Evolutionary conservation across 2,888 invertebrate genomes (phyloP).

Genomic region (Rhagonycha lutea): DNA sequence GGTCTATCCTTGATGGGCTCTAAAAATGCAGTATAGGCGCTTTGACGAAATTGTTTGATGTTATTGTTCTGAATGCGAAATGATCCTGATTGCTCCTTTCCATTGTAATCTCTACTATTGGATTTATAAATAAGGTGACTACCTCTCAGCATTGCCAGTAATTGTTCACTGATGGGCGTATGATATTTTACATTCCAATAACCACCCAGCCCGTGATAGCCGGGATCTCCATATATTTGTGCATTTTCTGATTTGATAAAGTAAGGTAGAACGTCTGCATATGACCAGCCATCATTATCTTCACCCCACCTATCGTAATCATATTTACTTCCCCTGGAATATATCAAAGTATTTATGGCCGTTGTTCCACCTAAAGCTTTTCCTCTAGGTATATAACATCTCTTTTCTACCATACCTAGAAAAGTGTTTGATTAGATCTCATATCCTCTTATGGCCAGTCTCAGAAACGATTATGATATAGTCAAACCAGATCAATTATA

Average conservation of each 20-base stretch:
- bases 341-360: neutral
- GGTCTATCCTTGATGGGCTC: constrained; percentile 62
- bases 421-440: neutral
- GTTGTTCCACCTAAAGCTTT: neutral
- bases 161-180: neutral
- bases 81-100: constrained; percentile 64
- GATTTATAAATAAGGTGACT: neutral
- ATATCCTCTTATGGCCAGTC: too few relatives aligned
- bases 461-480: too few relatives aligned
- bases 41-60: constrained; percentile 62
- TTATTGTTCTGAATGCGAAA: constrained; percentile 66
- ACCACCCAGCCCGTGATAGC: neutral
- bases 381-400: neutral
- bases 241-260: neutral
- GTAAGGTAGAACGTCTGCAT: neutral
- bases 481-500: too few relatives aligned
- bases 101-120: constrained; percentile 58
- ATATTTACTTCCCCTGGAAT: neutral
- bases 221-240: neutral
- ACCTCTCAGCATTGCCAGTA: neutral
- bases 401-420: neutral
- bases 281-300: neutral
- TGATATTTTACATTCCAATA: neutral
- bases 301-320: neutral
- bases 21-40: constrained; percentile 68